Percentiles rank a stretch among this genome's conserved stretches.
Conservation (phyloP, 2,113 vertebrate species). For the Glareola pratincola region DNA sequence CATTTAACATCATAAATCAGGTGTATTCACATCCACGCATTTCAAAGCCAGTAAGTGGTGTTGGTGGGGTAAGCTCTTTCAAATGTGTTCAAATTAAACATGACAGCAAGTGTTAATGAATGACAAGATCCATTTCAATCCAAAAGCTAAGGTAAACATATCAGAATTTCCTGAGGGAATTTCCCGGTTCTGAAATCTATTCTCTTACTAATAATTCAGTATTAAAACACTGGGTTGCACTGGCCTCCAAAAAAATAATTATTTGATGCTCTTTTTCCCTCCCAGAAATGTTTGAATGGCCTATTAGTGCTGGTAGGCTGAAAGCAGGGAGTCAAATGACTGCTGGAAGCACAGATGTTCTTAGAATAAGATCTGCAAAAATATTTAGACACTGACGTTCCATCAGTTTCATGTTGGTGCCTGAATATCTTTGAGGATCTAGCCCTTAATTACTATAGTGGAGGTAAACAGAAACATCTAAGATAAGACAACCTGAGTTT, state of each 20-base stretch:
- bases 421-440: slow-evolving; percentile 34
- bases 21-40: background rate
- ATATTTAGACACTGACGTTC: background rate
- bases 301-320: background rate
- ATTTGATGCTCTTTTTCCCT: background rate
- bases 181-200: background rate
- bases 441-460: background rate
- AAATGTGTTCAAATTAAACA: background rate
- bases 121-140: background rate
- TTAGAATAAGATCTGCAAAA: slow-evolving; percentile 3
- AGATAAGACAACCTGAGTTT: background rate
- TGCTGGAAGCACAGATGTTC: background rate
- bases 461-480: slow-evolving; percentile 20
- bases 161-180: background rate
- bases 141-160: background rate
- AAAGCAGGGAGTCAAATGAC: background rate
- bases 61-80: background rate
- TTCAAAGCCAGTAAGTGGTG: background rate
- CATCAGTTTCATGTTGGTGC: background rate
- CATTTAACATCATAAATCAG: background rate
- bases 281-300: background rate
- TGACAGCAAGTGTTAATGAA: background rate
- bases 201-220: background rate
- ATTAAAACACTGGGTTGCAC: background rate
- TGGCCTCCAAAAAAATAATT: background rate